Base-by-base conservation (phyloP, 2,888 invertebrate species). In the Gisinianus flammeolus region DNA sequence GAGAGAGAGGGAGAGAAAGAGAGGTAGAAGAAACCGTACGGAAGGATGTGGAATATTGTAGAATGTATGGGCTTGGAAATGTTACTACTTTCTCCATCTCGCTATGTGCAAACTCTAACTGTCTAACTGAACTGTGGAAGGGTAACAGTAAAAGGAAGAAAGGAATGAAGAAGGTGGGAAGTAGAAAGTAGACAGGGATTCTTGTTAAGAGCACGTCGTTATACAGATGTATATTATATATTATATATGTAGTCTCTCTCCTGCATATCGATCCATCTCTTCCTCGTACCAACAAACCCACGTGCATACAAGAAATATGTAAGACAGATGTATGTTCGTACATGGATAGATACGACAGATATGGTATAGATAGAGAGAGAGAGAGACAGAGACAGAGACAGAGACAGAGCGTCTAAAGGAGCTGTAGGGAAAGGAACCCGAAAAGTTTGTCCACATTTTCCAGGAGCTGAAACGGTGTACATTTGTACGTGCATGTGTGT, bases 401-500 rank as follows among this genome's bases (percentile, higher is more conserved):
- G 8, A 54, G n/a, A n/a, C n/a, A 16, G 16, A 54, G 19, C 6
- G n/a, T 4, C n/a, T 54, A n/a, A 54, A n/a, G 54, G n/a, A 12
- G 54, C 54, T 54, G 16, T n/a, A 16, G 54, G 54, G 16, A 54
- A 54, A 54, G 54, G 54, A 54, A 54, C 5, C 44, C 44, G 19
- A 54, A n/a, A 54, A 54, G 54, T 54, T 54, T 54, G 54, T 54
- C 54, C 54, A 54, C 54, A 54, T 54, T 54, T 54, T 19, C 54
- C 19, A 54, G n/a, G 54, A 54, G 54, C 54, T 54, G 19, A n/a
- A n/a, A 54, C 54, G 54, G 54, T n/a, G n/a, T n/a, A n/a, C n/a
- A n/a, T n/a, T n/a, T n/a, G n/a, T n/a, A n/a, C n/a, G n/a, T n/a
- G n/a, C n/a, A n/a, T n/a, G 54, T 54, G 54, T 54, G 54, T 54